Conservation (phyloP, 2,888 invertebrate genomes). For the Limenitis arthemis region DNA sequence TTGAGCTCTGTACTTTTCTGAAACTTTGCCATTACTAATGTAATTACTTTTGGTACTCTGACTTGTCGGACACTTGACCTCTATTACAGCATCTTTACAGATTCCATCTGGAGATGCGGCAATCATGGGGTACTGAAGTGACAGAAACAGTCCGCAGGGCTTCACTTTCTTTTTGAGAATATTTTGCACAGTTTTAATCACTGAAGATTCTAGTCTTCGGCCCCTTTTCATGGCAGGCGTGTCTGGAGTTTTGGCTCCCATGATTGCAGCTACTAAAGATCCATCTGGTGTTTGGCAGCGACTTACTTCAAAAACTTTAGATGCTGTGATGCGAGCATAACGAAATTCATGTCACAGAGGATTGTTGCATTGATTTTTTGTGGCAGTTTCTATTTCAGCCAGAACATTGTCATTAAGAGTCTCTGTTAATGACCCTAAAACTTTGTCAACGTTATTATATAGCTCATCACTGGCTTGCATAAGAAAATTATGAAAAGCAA, state of each 20-base stretch:
- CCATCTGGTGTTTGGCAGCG: slow-evolving; percentile 18
- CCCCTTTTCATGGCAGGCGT: slow-evolving; percentile 19
- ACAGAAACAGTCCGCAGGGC: slow-evolving; percentile 11
- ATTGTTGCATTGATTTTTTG: neutral
- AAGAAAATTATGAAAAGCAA: neutral
- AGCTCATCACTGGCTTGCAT: neutral
- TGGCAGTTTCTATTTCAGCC: neutral
- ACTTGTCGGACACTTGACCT: slow-evolving; percentile 19
- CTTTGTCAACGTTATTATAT: neutral
- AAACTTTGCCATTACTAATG: too few relatives aligned
- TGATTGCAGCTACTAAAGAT: slow-evolving; percentile 13
- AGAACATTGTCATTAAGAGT: neutral
- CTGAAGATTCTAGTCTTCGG: slow-evolving; percentile 9
- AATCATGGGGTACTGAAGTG: slow-evolving; percentile 6
- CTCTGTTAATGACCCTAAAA: neutral
- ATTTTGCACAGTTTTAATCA: slow-evolving; percentile 1
- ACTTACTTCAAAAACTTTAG: slow-evolving; percentile 15
- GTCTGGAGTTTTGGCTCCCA: slow-evolving; percentile 18
- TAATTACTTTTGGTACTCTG: too few relatives aligned
- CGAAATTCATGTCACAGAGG: slow-evolving; percentile 21
- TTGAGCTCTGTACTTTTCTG: too few relatives aligned
- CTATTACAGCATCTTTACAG: slow-evolving; percentile 8
- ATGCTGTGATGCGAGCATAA: slow-evolving; percentile 21
- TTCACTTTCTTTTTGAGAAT: slow-evolving; percentile 6
- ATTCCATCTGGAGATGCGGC: slow-evolving; percentile 19